Percentiles rank a stretch among this genome's conserved stretches.
Conservation (phyloP, 2,888 invertebrate species). For the Acronicta leporina region DNA sequence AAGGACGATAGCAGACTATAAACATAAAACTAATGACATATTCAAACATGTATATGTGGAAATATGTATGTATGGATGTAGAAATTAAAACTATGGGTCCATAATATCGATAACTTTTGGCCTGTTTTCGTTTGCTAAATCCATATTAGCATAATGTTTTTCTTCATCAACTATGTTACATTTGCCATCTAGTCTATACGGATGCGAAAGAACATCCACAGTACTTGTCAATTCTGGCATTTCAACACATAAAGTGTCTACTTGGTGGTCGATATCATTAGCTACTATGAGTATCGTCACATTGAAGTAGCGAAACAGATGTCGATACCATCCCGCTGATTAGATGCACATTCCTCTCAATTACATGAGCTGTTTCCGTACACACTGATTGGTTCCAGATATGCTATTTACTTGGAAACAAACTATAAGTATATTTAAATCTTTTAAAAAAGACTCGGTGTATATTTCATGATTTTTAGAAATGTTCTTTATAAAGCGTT, state of each 20-base stretch:
- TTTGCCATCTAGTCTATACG: background rate
- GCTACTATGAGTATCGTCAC: slow-evolving; percentile 16
- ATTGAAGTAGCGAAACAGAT: slow-evolving; percentile 39
- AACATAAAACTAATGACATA: too few species aligned
- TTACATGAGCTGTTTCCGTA: slow-evolving; percentile 29
- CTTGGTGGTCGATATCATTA: slow-evolving; percentile 15
- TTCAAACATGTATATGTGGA: too few species aligned
- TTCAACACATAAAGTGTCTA: slow-evolving; percentile 16
- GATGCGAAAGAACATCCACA: background rate
- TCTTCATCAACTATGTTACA: background rate
- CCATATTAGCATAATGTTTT: background rate
- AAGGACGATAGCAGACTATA: too few species aligned
- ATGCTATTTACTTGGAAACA: slow-evolving; percentile 20
- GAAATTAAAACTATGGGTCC: too few species aligned
- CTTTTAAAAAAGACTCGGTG: background rate
- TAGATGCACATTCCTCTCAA: slow-evolving; percentile 46
- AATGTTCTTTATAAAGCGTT: background rate
- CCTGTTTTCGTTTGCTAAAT: background rate
- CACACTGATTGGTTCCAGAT: slow-evolving; percentile 43
- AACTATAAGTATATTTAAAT: slow-evolving; percentile 10
- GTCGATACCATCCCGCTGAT: slow-evolving; percentile 33
- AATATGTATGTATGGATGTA: too few species aligned
- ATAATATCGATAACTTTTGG: too few species aligned
- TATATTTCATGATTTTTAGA: background rate
- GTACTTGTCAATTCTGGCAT: slow-evolving; percentile 16